Evolutionary conservation across 2,113 vertebrate species (phyloP).

Genomic region (Pogona vitticeps): DNA sequence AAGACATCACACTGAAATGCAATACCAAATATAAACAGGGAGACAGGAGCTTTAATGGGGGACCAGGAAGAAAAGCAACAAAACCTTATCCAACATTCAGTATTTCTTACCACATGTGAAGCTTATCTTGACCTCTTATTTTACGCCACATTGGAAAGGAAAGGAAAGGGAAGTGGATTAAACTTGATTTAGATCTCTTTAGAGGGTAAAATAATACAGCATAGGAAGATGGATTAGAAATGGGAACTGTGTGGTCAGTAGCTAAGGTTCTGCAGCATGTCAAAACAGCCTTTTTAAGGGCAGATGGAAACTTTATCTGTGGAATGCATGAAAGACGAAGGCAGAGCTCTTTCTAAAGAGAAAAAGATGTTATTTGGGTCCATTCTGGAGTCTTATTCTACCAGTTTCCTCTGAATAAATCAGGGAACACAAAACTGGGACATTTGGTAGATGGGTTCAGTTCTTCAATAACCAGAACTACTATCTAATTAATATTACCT

Average conservation of each 20-base stretch:
- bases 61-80: no score
- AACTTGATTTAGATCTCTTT: constrained; percentile 14
- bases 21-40: no score
- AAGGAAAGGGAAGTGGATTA: constrained; percentile 22
- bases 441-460: no score
- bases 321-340: not conserved
- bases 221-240: not conserved
- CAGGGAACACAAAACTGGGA: not conserved
- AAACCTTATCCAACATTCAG: no score
- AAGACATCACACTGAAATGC: no score
- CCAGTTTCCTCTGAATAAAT: not conserved
- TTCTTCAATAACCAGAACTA: not conserved
- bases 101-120: no score
- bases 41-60: no score
- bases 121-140: no score
- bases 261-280: not conserved
- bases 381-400: not conserved
- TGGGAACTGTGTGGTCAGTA: not conserved
- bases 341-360: not conserved
- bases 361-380: not conserved
- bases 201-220: not conserved
- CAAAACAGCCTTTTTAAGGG: not conserved
- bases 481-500: not conserved
- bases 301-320: no score
- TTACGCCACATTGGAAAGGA: no score